These are phyloP conservation scores for Cecropterus lyciades DNA, from an alignment of 1,140 invertebrate species.

Conservation along the genomic window DNA sequence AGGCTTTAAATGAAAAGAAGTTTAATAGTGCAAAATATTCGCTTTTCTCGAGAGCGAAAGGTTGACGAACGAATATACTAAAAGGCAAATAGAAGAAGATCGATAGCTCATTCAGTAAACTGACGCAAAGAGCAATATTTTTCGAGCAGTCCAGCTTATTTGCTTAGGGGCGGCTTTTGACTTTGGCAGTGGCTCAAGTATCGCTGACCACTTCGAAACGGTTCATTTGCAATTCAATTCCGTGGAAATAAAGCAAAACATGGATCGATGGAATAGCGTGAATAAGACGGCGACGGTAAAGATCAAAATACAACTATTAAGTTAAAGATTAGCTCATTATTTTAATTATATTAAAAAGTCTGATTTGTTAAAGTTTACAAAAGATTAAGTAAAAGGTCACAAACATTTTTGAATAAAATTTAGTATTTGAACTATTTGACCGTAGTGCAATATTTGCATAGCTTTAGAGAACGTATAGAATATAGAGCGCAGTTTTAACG, in stretches of 20 bases:
- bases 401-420: too few relatives aligned
- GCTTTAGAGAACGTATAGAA: too few relatives aligned
- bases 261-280: conserved; percentile 5
- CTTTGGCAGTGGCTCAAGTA: conserved; percentile 33
- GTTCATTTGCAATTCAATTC: conserved; percentile 36
- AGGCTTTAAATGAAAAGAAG: not conserved
- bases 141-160: conserved; percentile 34
- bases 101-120: conserved; percentile 27
- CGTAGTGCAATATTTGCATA: too few relatives aligned
- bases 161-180: conserved; percentile 32
- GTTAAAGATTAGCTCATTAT: not conserved
- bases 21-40: not conserved
- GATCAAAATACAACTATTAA: conserved; percentile 12
- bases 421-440: too few relatives aligned
- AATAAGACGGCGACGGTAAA: conserved; percentile 15
- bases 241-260: conserved; percentile 31
- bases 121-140: conserved; percentile 34
- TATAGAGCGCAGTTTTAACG: too few relatives aligned
- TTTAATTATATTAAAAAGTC: not conserved
- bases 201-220: conserved; percentile 19
- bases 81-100: conserved; percentile 26
- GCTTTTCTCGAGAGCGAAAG: not conserved
- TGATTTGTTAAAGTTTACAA: too few relatives aligned
- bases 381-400: too few relatives aligned
- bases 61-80: conserved; percentile 13